These are phyloP conservation scores for Heliconius sara DNA, from an alignment of 2,888 invertebrate genomes.

Conservation along the genomic window DNA sequence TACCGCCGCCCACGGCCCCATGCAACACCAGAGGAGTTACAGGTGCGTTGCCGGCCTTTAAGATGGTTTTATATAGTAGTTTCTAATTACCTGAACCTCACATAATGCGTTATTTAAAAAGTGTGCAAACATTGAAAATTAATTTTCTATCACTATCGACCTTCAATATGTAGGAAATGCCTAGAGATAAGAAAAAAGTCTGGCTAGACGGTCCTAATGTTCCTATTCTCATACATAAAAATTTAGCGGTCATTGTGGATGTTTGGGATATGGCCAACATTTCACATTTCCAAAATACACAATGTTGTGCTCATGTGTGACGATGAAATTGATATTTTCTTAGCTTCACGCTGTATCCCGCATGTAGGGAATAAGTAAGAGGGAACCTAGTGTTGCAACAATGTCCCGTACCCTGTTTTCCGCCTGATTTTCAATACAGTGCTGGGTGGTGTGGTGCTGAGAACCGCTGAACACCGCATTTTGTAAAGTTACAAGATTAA, in stretches of 20 bases:
- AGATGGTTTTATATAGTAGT: too few species aligned
- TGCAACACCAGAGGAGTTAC: too few species aligned
- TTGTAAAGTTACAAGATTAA: not conserved
- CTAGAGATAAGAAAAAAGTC: not conserved
- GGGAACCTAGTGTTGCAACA: too few species aligned
- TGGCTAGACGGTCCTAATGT: conserved; percentile 10
- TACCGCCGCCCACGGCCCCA: too few species aligned
- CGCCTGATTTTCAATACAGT: not conserved
- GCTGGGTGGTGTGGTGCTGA: not conserved
- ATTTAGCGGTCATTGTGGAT: conserved; percentile 26
- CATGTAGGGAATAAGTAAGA: too few species aligned
- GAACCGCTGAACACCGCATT: not conserved
- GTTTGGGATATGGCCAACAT: conserved; percentile 45
- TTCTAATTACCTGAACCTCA: too few species aligned
- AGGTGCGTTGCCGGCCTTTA: too few species aligned
- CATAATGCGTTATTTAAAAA: too few species aligned
- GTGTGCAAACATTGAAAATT: not conserved
- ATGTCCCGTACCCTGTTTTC: too few species aligned
- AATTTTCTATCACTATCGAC: not conserved
- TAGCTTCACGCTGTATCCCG: not conserved
- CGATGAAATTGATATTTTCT: not conserved
- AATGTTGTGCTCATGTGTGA: not conserved
- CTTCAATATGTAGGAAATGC: not conserved
- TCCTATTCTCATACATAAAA: conserved; percentile 5
- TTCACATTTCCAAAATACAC: not conserved